Base-by-base conservation (phyloP, 1,140 invertebrate genomes). In the Drosophila nasuta region DNA sequence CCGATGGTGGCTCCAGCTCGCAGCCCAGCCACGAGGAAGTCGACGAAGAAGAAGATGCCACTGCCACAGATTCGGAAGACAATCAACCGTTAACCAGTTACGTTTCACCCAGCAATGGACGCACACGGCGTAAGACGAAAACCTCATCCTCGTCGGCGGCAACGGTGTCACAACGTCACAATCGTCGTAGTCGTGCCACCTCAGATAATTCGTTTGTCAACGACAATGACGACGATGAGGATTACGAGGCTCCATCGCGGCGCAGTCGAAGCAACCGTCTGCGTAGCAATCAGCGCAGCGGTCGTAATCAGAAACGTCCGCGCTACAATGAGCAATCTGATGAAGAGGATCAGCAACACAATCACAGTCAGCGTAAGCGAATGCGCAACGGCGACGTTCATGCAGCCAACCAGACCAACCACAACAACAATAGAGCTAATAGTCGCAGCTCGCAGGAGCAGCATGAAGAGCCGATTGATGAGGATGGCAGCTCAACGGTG, bases 311-410 rank as follows among this genome's bases (percentile, higher is more conserved):
- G 41, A 94, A 94, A 56, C 93, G 94, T 15, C 94, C 94, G 3
- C 93, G 93, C 5, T 95, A 95, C 81, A 95, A 95, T 82, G 95
- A 95, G 80, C 94, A 95, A 77, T 95, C 94, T 72, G 94, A 94
- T 73, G 92, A 93, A 45, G 89, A 95, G 75, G 95, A 94, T 69
- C 93, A 93, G 20, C 64, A 75, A 56, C 59, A 41, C 38, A 43
- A 5, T 35, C 64, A 6, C 49, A 64, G 43, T 57, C 41, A 67
- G 48, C 78, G 79, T 2, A 82, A 88, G 49, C 63, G 76, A 10
- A 45, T 80, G 2, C 77, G 79, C 11, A 79, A 81, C 11, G 81
- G 79, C 7, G 76, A 90, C 41, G 66, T 48, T 1, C 69, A 86
- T 43, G 60, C 41, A 11, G 35, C 67, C 1, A 43, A 11, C 17